Evolutionary conservation across 2,113 vertebrate species (phyloP), one percentile per base, ranked within the genome.

Genomic region (Ancistrus triradiatus): DNA sequence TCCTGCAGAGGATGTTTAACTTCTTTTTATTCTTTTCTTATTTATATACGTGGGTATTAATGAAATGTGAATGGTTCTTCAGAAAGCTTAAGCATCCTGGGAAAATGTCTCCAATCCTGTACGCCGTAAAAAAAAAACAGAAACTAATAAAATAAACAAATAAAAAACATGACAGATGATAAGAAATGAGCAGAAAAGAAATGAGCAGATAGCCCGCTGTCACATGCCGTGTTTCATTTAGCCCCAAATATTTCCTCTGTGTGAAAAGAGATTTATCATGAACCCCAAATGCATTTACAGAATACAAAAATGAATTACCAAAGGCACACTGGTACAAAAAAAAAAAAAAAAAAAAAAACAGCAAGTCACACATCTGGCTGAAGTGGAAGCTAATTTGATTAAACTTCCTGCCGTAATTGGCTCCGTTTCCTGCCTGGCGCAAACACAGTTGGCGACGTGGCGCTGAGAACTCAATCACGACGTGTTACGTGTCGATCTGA

Each of bases 401-500:
- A 80, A 78, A 77, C 80, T 83, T 87, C 77, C 83, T 84, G 78
- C 78, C 81, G 79, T 84, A 83, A 80, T 84, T 85, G 78, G 79
- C 81, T 78, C 55, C 62, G 69, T 73, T 83, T 81, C 75, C 72
- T 66, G 61, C 82, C 69, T 66, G 77, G 82, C 70, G 77, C 68
- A 74, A 37, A 53, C 65, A 59, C 63, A 44, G 76, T 85, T 74
- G 79, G 79, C 80, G 42, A 19, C 77, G 75, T 27, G 13, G 47
- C 62, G 74, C 80, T 78, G 85, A 85, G 84, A 87, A 86, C 81
- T 81, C 82, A 86, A 88, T 88, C 88, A 88, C 72, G 77, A 72
- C 50, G 80, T 85, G 86, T 86, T 83, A 87, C 80, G 72, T 81
- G 76, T 81, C 78, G 83, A 86, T 87, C 85, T 87, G 83, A 88